Conservation (phyloP, 1,140 invertebrate genomes). For the Aphis craccivora region DNA sequence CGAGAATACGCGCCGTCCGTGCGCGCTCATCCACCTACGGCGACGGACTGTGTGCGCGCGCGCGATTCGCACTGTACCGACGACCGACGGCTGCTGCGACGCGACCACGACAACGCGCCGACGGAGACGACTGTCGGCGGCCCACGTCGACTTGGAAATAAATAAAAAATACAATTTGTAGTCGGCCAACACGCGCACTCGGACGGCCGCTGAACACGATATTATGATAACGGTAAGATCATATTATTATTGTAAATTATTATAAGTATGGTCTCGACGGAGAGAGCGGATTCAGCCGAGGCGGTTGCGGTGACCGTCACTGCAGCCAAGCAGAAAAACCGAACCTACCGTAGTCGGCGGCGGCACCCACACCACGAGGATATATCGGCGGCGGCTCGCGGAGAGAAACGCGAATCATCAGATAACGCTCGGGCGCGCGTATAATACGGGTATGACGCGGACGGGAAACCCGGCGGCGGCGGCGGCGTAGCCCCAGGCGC, state of each 20-base stretch:
- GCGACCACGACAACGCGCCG: neutral
- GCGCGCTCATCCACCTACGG: neutral
- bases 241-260: neutral
- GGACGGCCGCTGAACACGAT: neutral
- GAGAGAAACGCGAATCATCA: neutral
- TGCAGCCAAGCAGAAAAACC: neutral
- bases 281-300: neutral
- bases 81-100: neutral
- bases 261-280: neutral
- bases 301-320: neutral
- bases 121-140: no score
- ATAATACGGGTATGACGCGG: neutral
- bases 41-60: neutral
- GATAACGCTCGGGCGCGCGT: slow-evolving; percentile 21
- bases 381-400: neutral
- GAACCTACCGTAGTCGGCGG: neutral
- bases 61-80: slow-evolving; percentile 1
- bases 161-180: neutral
- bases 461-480: neutral
- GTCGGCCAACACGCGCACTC: neutral
- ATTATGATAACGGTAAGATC: neutral
- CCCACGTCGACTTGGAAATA: neutral
- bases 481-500: neutral
- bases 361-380: slow-evolving; percentile 2
- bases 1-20: slow-evolving; percentile 1